Percentiles rank a stretch among this genome's conserved stretches.
Evolutionary conservation across 2,888 invertebrate genomes (phyloP).

Genomic region (Philonicus albiceps): DNA sequence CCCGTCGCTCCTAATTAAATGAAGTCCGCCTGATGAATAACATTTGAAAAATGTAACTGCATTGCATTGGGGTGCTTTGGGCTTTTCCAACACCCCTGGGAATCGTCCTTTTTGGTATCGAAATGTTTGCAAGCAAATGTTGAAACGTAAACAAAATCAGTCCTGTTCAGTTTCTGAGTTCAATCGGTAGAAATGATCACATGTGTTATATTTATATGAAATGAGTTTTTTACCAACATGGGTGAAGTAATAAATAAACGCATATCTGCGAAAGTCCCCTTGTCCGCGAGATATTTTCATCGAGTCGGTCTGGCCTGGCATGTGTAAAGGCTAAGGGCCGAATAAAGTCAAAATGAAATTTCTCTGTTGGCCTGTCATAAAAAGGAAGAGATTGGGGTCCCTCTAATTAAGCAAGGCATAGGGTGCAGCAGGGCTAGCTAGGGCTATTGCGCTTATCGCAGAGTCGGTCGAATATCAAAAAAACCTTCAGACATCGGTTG

Average conservation of each 20-base stretch:
- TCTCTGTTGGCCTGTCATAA: neutral
- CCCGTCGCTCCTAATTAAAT: neutral
- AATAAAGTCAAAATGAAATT: slow-evolving; percentile 22
- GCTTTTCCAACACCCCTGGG: neutral
- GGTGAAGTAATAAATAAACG: neutral
- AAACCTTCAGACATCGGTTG: neutral
- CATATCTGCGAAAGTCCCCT: neutral
- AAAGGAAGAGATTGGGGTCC: neutral
- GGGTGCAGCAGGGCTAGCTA: neutral
- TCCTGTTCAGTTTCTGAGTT: neutral
- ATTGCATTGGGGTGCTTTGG: neutral
- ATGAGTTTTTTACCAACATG: neutral
- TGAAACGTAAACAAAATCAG: neutral
- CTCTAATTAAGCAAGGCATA: neutral
- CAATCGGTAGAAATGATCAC: neutral
- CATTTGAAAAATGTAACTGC: neutral
- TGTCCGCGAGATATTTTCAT: neutral
- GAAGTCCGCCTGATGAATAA: neutral
- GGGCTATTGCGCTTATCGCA: neutral
- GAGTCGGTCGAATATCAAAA: neutral
- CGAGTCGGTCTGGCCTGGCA: neutral
- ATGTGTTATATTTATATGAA: neutral
- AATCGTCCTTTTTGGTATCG: neutral
- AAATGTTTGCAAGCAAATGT: neutral
- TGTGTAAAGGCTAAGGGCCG: neutral